A percentile compares a stretch with the other conserved stretches of the same genome.
Evolutionary conservation across 2,797 vertebrate genomes (phyloP).

Genomic region (Serranus cabrilla): DNA sequence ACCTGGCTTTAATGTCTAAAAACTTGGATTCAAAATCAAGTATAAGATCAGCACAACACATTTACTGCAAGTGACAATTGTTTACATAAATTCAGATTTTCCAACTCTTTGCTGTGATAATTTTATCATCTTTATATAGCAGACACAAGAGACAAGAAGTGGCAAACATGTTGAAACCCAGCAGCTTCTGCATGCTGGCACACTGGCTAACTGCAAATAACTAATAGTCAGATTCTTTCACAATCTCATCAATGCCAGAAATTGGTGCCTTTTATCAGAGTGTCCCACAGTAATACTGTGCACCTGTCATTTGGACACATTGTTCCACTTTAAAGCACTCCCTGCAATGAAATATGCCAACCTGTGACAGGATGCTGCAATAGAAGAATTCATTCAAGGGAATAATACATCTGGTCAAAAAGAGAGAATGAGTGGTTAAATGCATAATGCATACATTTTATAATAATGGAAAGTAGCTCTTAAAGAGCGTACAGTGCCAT

Average conservation of each 20-base stretch:
- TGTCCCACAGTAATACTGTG: conserved; percentile 2
- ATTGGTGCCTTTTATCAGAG: background rate
- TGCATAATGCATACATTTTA: background rate
- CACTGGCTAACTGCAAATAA: conserved; percentile 44
- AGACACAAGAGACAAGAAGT: conserved; percentile 25
- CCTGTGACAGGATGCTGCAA: conserved; percentile 6
- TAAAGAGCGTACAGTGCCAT: background rate
- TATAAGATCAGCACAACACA: background rate
- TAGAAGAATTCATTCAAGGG: background rate
- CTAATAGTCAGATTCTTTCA: conserved; percentile 33
- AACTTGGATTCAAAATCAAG: conserved; percentile 10
- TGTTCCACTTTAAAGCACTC: conserved; percentile 7
- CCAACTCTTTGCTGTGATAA: conserved; percentile 21
- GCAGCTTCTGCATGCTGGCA: conserved; percentile 35
- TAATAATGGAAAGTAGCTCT: background rate
- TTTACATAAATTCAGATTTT: conserved; percentile 16
- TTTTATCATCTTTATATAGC: conserved; percentile 39
- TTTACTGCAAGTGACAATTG: background rate
- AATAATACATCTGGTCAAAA: conserved; percentile 1
- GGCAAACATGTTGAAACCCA: conserved; percentile 50
- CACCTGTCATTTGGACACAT: conserved; percentile 20
- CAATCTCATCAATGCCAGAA: conserved; percentile 18
- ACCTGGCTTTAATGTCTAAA: background rate
- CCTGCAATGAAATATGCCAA: conserved; percentile 22
- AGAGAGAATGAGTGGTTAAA: conserved; percentile 1